Conservation (phyloP, 2,113 vertebrate genomes). For the Siniperca knerii region DNA sequence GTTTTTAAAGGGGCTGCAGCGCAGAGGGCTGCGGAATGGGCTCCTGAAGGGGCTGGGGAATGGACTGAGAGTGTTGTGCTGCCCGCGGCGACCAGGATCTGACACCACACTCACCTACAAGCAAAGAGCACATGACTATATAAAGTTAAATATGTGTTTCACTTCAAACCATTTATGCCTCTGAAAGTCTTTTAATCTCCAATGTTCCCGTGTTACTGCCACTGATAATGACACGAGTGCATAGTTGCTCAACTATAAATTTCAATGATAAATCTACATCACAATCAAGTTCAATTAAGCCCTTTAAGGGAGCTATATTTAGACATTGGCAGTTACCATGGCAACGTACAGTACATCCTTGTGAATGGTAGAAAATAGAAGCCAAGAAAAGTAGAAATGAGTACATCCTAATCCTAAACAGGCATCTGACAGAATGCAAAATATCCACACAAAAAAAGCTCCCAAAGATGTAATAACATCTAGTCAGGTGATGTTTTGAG, state of each 20-base stretch:
- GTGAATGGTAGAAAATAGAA: slow-evolving; percentile 48
- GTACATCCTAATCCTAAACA: neutral
- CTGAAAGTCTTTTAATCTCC: neutral
- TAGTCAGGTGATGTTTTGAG: slow-evolving; percentile 3
- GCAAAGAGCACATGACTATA: neutral
- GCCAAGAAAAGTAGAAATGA: slow-evolving; percentile 27
- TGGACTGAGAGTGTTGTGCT: slow-evolving; percentile 93
- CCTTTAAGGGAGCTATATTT: slow-evolving; percentile 77
- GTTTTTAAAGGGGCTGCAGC: slow-evolving; percentile 95
- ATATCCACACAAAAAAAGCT: neutral
- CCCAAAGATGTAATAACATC: neutral
- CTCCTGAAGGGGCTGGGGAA: slow-evolving; percentile 98
- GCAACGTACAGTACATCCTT: slow-evolving; percentile 66
- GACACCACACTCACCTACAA: slow-evolving; percentile 95
- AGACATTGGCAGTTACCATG: slow-evolving; percentile 77
- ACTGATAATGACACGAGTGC: neutral
- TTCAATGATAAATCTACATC: slow-evolving; percentile 53
- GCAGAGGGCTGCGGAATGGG: slow-evolving; percentile 93
- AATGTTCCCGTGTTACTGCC: neutral
- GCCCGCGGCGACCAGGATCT: slow-evolving; percentile 93
- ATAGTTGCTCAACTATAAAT: slow-evolving; percentile 7
- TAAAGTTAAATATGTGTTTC: slow-evolving; percentile 13
- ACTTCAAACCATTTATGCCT: neutral
- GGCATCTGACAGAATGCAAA: neutral
- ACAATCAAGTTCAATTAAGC: slow-evolving; percentile 76